These are phyloP conservation scores for Lapara coniferarum DNA, from an alignment of 2,888 invertebrate species.

Conservation along the genomic window DNA sequence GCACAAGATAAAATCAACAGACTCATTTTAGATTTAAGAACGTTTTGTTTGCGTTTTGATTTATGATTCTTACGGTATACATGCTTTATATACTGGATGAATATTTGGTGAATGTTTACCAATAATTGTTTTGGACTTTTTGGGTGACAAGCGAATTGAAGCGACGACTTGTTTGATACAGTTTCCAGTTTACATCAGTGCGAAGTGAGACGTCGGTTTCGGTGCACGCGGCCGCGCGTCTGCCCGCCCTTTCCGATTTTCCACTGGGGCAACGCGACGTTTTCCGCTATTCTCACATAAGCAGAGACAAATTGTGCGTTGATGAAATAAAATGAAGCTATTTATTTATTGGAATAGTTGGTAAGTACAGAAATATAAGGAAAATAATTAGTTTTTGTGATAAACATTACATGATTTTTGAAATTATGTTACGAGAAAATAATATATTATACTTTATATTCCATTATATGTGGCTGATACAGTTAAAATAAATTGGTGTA, in stretches of 20 bases:
- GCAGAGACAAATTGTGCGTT: not conserved
- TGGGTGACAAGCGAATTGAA: constrained; percentile 4
- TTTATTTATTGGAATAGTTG: not conserved
- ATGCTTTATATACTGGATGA: not conserved
- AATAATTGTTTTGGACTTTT: constrained; percentile 13
- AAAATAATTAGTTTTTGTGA: too few species aligned
- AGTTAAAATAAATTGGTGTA: too few species aligned
- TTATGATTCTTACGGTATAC: not conserved
- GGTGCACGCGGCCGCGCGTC: constrained; percentile 33
- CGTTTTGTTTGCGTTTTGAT: constrained; percentile 8
- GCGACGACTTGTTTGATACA: constrained; percentile 23
- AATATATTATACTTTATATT: too few species aligned
- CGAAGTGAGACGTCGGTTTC: constrained; percentile 32
- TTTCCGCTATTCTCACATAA: constrained; percentile 20
- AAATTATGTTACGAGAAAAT: too few species aligned
- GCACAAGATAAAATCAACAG: constrained; percentile 1
- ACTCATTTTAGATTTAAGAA: not conserved
- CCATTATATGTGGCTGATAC: too few species aligned
- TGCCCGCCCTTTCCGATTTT: constrained; percentile 37
- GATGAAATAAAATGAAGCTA: constrained; percentile 16
- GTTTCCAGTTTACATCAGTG: constrained; percentile 32
- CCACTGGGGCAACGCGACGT: constrained; percentile 32
- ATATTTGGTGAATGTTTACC: not conserved
- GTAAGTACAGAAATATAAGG: constrained; percentile 5
- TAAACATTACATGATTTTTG: too few species aligned